Percentiles rank a stretch among this genome's conserved stretches.
phyloP scores from a whole-genome alignment of 2,888 invertebrate genomes.

The Pseudococcus jackbeardsleyi region DNA sequence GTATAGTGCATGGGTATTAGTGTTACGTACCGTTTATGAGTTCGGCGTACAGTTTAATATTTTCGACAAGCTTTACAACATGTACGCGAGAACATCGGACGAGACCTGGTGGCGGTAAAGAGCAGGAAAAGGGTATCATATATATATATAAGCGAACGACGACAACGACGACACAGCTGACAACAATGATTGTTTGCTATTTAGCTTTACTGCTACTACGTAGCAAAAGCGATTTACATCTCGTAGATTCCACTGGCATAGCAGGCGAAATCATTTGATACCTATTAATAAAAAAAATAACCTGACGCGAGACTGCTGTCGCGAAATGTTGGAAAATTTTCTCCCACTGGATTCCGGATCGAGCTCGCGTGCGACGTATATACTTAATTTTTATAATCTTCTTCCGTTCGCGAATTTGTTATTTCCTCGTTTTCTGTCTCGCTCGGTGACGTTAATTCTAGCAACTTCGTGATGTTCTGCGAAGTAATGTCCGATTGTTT shows the following conservation, averaged over 20 bases:
- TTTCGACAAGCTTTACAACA: constrained; percentile 34
- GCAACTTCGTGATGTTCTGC: background rate
- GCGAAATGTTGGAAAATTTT: background rate
- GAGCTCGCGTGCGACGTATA: background rate
- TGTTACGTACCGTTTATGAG: constrained; percentile 32
- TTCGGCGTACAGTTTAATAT: constrained; percentile 29
- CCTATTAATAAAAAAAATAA: constrained; percentile 14
- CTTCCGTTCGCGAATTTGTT: background rate
- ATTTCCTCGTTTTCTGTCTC: background rate
- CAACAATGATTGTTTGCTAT: constrained; percentile 19
- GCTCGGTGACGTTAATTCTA: background rate
- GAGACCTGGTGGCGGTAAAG: background rate
- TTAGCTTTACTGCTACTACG: background rate
- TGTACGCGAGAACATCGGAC: background rate
- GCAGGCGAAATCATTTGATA: background rate
- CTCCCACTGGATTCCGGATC: background rate
- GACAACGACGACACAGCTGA: background rate
- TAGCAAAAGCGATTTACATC: background rate
- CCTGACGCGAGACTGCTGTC: background rate
- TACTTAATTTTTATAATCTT: constrained; percentile 11
- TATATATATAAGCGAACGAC: background rate
- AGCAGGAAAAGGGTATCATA: background rate
- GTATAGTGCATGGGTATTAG: constrained; percentile 38
- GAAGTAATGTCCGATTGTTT: background rate
- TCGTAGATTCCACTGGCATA: background rate